These are phyloP conservation scores for Drosophila nebulosa DNA, from an alignment of 1,140 invertebrate species.

Conservation along the genomic window DNA sequence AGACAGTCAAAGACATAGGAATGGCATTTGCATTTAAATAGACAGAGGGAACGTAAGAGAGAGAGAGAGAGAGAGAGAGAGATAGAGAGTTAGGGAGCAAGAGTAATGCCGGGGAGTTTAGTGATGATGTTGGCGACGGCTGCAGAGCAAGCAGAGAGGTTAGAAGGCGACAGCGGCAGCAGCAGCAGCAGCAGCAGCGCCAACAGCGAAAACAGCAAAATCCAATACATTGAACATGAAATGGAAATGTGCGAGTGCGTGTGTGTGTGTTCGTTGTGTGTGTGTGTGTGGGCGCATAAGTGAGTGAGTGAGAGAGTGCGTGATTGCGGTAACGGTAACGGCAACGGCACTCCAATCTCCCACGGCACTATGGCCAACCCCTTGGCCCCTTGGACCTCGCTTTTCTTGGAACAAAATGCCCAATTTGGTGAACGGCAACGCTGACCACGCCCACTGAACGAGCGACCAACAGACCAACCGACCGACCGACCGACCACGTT, in stretches of 20 bases:
- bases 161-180: not conserved
- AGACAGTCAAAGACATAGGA: constrained; percentile 31
- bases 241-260: constrained; percentile 40
- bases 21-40: constrained; percentile 54
- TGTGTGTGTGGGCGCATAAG: constrained; percentile 3
- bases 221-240: constrained; percentile 69
- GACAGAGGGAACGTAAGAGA: not conserved
- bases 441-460: constrained; percentile 2
- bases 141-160: not conserved
- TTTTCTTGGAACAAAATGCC: constrained; percentile 54
- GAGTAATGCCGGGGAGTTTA: not conserved
- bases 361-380: constrained; percentile 9
- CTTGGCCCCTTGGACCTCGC: too few relatives aligned
- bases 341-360: not conserved
- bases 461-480: constrained; percentile 5
- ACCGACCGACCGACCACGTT: constrained; percentile 18
- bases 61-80: not conserved
- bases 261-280: not conserved
- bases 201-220: constrained; percentile 49
- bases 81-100: not conserved
- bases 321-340: constrained; percentile 45
- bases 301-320: constrained; percentile 20
- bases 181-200: constrained; percentile 8
- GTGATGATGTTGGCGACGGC: not conserved
- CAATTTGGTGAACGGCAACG: constrained; percentile 58